A percentile compares a stretch with the other conserved stretches of the same genome.
Conservation (phyloP, 2,797 vertebrate species). For the Simalia tracyae region DNA sequence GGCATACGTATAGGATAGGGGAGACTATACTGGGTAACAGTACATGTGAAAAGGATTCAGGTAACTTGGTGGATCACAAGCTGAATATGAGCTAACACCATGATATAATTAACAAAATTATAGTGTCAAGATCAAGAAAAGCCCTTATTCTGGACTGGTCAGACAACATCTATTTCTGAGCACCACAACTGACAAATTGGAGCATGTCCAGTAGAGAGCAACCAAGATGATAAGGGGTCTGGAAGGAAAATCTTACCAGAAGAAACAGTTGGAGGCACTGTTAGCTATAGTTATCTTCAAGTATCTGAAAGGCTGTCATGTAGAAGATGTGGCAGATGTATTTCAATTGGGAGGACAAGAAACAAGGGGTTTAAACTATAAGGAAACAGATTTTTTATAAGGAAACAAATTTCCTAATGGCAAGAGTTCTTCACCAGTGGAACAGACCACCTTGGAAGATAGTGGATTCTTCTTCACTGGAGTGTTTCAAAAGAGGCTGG, state of each 20-base stretch:
- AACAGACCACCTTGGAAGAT: neutral
- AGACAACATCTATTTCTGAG: neutral
- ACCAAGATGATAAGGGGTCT: neutral
- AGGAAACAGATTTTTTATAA: neutral
- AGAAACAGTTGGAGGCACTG: neutral
- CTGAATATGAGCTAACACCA: neutral
- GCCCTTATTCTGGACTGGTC: neutral
- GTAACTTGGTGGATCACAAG: neutral
- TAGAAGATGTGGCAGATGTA: neutral
- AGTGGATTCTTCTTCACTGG: neutral
- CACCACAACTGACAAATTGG: neutral
- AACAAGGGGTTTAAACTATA: neutral
- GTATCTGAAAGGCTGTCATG: neutral
- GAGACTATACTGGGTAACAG: neutral
- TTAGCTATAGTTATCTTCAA: neutral
- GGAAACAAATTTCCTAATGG: neutral
- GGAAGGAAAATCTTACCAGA: neutral
- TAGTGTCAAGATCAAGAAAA: neutral
- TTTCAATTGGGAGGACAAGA: neutral
- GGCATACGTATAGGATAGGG: neutral
- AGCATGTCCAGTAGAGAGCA: neutral
- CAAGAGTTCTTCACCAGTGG: neutral
- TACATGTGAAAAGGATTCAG: neutral
- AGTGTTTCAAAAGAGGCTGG: neutral
- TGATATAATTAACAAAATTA: neutral